Conservation (phyloP, 2,113 vertebrate genomes). For the Poeciliopsis prolifica region DNA sequence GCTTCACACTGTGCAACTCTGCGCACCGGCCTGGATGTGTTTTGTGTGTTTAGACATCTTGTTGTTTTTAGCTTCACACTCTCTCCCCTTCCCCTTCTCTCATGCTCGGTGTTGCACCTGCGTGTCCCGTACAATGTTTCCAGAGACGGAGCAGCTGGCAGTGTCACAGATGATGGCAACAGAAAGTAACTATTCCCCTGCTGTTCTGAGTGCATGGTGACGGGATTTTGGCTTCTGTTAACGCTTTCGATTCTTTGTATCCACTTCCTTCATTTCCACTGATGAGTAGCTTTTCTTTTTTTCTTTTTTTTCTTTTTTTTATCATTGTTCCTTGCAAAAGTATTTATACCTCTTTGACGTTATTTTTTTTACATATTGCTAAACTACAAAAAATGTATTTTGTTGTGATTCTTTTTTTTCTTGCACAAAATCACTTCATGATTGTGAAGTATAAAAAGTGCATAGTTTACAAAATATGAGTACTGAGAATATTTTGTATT, state of each 20-base stretch:
- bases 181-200: conserved; percentile 92
- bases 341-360: background rate
- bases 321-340: background rate
- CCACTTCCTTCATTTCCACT: conserved; percentile 38
- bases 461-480: too few relatives aligned
- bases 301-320: background rate
- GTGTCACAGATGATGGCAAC: conserved; percentile 85
- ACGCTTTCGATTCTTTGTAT: conserved; percentile 33
- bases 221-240: conserved; percentile 82
- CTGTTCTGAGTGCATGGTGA: conserved; percentile 85
- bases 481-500: too few relatives aligned
- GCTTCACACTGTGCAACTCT: conserved; percentile 10
- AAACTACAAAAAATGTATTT: background rate
- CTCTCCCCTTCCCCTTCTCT: conserved; percentile 41
- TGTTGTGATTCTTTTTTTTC: too few relatives aligned
- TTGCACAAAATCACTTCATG: too few relatives aligned
- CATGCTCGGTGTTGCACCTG: conserved; percentile 72
- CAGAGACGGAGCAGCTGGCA: conserved; percentile 84
- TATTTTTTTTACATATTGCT: background rate
- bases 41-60: conserved; percentile 17
- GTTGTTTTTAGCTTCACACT: conserved; percentile 41
- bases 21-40: conserved; percentile 17
- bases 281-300: background rate
- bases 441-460: too few relatives aligned
- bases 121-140: conserved; percentile 81